A percentile compares a stretch with the other conserved stretches of the same genome.
These are phyloP conservation scores for Caenorhabditis drosophilae DNA, from an alignment of 2,888 invertebrate genomes.

Conservation along the genomic window DNA sequence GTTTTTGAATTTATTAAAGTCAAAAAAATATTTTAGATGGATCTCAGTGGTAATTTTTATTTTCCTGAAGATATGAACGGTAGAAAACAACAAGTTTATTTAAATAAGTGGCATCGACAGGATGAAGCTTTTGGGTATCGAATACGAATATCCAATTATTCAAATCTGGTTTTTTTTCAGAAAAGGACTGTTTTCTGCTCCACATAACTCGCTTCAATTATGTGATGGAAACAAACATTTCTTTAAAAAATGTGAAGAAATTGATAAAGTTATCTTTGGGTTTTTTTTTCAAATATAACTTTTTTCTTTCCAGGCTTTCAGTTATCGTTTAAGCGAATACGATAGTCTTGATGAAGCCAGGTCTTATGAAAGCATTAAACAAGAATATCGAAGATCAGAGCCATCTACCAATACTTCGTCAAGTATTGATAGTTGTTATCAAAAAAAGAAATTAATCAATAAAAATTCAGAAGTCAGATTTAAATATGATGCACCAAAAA, in stretches of 20 bases:
- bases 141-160: neutral
- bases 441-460: too few relatives aligned
- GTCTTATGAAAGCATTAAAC: too few relatives aligned
- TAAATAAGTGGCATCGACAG: constrained; percentile 13
- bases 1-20: neutral
- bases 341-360: too few relatives aligned
- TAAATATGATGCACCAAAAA: too few relatives aligned
- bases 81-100: constrained; percentile 13
- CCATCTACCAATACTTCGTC: too few relatives aligned
- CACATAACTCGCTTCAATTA: constrained; percentile 15
- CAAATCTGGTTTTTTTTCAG: neutral
- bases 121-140: constrained; percentile 7
- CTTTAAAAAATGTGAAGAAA: constrained; percentile 5
- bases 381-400: too few relatives aligned
- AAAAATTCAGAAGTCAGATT: too few relatives aligned
- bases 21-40: constrained; percentile 11
- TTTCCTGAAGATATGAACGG: constrained; percentile 18
- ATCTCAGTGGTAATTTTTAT: constrained; percentile 16
- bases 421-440: too few relatives aligned
- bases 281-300: neutral
- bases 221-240: constrained; percentile 16
- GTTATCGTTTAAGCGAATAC: too few relatives aligned
- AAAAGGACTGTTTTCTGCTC: constrained; percentile 22
- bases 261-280: constrained; percentile 11
- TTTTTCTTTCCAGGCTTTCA: too few relatives aligned